Evolutionary conservation across 2,888 invertebrate species (phyloP), one percentile per base, ranked within the genome.

Genomic region (Parelbella ahira): DNA sequence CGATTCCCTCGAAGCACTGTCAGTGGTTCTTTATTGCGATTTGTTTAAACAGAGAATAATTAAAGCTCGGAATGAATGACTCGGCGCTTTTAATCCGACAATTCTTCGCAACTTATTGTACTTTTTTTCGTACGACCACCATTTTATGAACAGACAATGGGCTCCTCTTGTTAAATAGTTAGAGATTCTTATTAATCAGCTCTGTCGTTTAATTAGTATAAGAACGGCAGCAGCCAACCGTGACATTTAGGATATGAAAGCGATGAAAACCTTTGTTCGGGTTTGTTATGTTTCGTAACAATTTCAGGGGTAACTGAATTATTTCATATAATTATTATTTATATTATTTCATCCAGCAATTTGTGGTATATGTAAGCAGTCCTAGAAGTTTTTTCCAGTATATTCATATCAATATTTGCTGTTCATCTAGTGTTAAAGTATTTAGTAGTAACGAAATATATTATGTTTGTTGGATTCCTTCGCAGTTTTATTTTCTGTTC

Each of bases 41-140:
- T 77, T 83, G 77, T 84, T 84, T 84, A 80, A 84, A 82, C 76
- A 81, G 73, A 63, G 71, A 71, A 82, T 81, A 84, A 87, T 87
- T 84, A 86, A 84, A 80, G 63, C 71, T 65, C 51, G 56, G 64
- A 76, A 75, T 73, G 76, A 80, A 79, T 77, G 76, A 75, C 63
- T 71, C 62, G 62, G 62, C 70, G 63, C 69, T 83, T 78, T 81
- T 75, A 75, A 77, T 77, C 75, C 66, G 54, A 57, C 63, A 63
- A 71, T 64, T 66, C 66, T 65, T 69, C 48, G 58, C 50, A 49
- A 56, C 59, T 68, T 68, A 63, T 65, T 68, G 62, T 66, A 56
- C 56, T 71, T 78, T 72, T 75, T 68, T 18, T 27, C 10, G 60
- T 62, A 53, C 60, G 53, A 54, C 59, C 55, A 58, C 62, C 65